These are phyloP conservation scores for Halictus quadricinctus DNA, from an alignment of 2,888 invertebrate genomes.

Conservation along the genomic window DNA sequence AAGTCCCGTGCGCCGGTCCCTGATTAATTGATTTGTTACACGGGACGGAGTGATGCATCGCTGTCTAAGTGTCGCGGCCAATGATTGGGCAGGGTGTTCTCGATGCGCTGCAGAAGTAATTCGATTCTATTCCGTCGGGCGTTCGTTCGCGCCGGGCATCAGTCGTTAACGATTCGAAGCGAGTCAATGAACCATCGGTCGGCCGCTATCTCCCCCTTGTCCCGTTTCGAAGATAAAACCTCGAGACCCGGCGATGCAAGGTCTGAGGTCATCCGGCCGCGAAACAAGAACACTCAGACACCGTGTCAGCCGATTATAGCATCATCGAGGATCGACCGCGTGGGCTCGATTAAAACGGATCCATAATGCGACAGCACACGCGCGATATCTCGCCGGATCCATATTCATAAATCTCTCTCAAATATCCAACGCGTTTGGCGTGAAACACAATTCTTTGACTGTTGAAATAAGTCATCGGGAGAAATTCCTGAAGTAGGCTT, in stretches of 20 bases:
- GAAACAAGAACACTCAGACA: conserved; percentile 15
- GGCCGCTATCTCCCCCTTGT: conserved; percentile 11
- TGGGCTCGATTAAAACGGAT: not conserved
- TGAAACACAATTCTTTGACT: not conserved
- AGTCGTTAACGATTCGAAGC: not conserved
- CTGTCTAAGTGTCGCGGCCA: conserved; percentile 5
- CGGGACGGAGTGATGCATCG: conserved; percentile 3
- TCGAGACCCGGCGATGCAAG: conserved; percentile 8
- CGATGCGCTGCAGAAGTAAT: conserved; percentile 5
- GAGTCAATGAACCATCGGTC: conserved; percentile 10
- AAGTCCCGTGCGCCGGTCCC: not conserved
- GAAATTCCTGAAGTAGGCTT: no score
- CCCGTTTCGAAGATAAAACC: conserved; percentile 41
- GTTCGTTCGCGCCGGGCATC: not conserved
- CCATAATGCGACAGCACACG: no score
- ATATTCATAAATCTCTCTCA: no score
- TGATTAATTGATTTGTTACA: conserved; percentile 17
- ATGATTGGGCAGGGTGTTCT: not conserved
- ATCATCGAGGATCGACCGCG: not conserved
- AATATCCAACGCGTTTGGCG: no score
- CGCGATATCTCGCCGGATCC: no score
- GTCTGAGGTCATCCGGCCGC: conserved; percentile 34
- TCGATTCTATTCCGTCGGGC: not conserved
- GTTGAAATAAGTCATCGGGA: not conserved
- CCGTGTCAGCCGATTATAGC: not conserved